A percentile compares a stretch with the other conserved stretches of the same genome.
Evolutionary conservation across 2,888 invertebrate species (phyloP).

Genomic region (Junonia oenone): DNA sequence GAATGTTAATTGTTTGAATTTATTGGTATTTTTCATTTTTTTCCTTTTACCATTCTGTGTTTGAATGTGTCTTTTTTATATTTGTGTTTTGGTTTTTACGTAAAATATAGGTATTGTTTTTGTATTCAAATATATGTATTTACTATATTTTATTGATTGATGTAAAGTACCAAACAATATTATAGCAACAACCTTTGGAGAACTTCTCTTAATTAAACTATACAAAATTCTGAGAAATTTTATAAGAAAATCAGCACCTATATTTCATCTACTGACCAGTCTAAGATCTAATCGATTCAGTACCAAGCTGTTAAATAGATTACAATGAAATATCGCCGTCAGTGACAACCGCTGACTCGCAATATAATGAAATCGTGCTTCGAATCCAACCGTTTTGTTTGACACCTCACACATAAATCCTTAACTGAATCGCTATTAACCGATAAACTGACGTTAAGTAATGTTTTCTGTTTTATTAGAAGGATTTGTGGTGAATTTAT

Average conservation of each 20-base stretch:
- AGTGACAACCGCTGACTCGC: conserved; percentile 18
- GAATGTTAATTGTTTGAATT: neutral
- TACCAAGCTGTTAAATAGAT: conserved; percentile 37
- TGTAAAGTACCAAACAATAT: no score
- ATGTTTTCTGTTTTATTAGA: neutral
- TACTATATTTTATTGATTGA: no score
- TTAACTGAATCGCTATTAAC: neutral
- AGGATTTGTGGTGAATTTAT: neutral
- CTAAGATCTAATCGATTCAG: conserved; percentile 34
- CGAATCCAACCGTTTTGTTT: conserved; percentile 22
- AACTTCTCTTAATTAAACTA: no score
- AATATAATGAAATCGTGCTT: conserved; percentile 21
- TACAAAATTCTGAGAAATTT: neutral
- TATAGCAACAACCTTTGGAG: no score
- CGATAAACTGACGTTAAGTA: neutral
- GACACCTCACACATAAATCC: conserved; percentile 12
- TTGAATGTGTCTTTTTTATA: neutral
- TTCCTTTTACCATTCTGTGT: neutral
- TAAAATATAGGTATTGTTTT: neutral
- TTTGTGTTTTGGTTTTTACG: neutral
- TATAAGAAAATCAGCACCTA: neutral
- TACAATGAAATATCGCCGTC: conserved; percentile 31
- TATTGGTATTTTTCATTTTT: neutral
- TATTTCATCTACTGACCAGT: conserved; percentile 12
- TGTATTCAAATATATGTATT: neutral